Evolutionary conservation across 1,140 invertebrate genomes (phyloP).

Genomic region (Drepana arcuata): DNA sequence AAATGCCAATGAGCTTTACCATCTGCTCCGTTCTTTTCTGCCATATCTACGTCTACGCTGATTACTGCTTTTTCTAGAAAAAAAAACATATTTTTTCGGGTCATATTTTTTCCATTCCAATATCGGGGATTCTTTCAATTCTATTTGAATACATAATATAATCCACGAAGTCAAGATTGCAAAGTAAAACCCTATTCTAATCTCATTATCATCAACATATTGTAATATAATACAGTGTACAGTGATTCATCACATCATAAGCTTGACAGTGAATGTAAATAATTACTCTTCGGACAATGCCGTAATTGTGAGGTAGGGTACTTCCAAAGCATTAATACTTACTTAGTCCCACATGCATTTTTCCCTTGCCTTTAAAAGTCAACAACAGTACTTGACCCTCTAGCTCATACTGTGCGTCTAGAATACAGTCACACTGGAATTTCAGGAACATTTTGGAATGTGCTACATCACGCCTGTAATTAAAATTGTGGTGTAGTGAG

Average conservation of each 20-base stretch:
- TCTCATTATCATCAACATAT: no score
- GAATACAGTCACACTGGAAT: background rate
- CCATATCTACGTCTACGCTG: background rate
- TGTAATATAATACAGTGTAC: no score
- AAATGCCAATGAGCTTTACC: constrained; percentile 25
- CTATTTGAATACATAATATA: no score
- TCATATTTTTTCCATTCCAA: background rate
- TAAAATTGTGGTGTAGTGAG: no score
- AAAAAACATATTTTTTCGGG: no score
- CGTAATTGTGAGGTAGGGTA: no score
- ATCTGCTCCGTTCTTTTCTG: constrained; percentile 13
- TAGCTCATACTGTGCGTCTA: constrained; percentile 12
- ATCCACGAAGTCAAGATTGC: no score
- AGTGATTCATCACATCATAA: no score
- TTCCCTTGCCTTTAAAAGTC: constrained; percentile 9
- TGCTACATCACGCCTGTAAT: constrained; percentile 2
- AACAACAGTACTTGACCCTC: constrained; percentile 6
- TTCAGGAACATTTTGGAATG: background rate
- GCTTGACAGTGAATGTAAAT: no score
- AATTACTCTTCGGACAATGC: no score
- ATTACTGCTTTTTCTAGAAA: constrained; percentile 1
- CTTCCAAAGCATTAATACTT: constrained; percentile 8
- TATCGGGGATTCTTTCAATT: no score
- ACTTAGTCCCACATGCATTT: constrained; percentile 8
- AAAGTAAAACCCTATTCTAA: no score